Base-by-base conservation (phyloP, 1,140 invertebrate genomes). In the Platorchestia sp. region DNA sequence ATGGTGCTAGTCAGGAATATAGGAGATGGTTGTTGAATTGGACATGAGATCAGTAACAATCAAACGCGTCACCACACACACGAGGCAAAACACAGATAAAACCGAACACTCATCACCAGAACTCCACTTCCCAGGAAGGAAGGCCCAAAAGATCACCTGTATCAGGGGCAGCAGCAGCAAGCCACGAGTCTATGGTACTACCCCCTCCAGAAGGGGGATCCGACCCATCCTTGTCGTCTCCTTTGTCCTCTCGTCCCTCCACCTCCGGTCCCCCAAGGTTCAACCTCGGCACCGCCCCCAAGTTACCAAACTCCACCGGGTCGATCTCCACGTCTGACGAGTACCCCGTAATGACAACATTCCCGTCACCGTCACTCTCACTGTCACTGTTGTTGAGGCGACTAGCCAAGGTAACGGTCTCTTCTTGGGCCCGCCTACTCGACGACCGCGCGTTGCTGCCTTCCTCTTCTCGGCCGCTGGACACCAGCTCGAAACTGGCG, bases 311-410 rank as follows among this genome's bases (percentile, higher is more conserved):
- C 7, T 27, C 36, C 3, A 93, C 91, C 0, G 91, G 91, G 10
- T 93, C 91, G 6, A 93, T 47, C 45, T 93, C 91, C 19, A 93
- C 91, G 45, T 93, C 91, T 27, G 91, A 93, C 45, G 91, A 93
- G 40, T 93, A 93, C 6, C 91, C 91, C 0, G 91, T 44, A 6
- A 93, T 93, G 91, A 93, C 91, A 36, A 93, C 40, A 41, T 93
- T 42, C 90, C 47, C 96, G 87, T 96, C 96, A 87, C 95, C 96
- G 16, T 96, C 96, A 45, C 95, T 96, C 95, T 96, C 96, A 40
- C 96, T 95, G 96, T 95, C 96, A 36, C 86, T 95, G 96, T 95
- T 44, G 44, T 93, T 93, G 45, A 93, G 36, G 41, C 44, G 91
- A 40, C 41, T 36, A 36, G 36, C 45, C 45, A 93, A 93, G 44